Evolutionary conservation across 1,140 invertebrate species (phyloP).

Genomic region (Brachionus rotundiformis): DNA sequence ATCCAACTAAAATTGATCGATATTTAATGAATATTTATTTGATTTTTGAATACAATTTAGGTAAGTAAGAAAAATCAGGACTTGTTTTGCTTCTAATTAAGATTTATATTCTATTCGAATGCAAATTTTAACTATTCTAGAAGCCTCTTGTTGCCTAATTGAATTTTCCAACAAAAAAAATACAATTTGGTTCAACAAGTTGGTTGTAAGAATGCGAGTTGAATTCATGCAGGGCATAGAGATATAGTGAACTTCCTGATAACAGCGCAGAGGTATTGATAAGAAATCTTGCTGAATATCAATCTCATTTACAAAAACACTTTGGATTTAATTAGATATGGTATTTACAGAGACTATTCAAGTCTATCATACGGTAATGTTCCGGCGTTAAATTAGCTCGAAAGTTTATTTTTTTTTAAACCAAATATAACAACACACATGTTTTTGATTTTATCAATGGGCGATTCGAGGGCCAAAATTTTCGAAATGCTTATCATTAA

Average conservation of each 20-base stretch:
- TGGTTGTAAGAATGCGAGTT: not conserved
- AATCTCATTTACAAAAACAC: not conserved
- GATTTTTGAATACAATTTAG: not conserved
- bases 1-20: not conserved
- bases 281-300: constrained; percentile 6
- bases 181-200: constrained; percentile 6
- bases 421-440: not conserved
- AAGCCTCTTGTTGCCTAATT: constrained; percentile 2
- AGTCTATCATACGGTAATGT: not conserved
- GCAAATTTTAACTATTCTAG: constrained; percentile 6
- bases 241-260: not conserved
- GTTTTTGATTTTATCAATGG: constrained; percentile 5
- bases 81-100: not conserved
- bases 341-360: not conserved
- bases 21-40: constrained; percentile 26
- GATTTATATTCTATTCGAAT: constrained; percentile 11
- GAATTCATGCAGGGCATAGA: not conserved
- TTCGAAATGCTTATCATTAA: not conserved
- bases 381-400: not conserved
- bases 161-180: not conserved
- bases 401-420: not conserved
- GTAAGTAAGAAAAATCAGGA: not conserved
- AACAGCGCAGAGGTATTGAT: not conserved
- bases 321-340: constrained; percentile 3
- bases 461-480: not conserved